Conservation (phyloP, 2,888 invertebrate species). For the Heteropelma amictum region DNA sequence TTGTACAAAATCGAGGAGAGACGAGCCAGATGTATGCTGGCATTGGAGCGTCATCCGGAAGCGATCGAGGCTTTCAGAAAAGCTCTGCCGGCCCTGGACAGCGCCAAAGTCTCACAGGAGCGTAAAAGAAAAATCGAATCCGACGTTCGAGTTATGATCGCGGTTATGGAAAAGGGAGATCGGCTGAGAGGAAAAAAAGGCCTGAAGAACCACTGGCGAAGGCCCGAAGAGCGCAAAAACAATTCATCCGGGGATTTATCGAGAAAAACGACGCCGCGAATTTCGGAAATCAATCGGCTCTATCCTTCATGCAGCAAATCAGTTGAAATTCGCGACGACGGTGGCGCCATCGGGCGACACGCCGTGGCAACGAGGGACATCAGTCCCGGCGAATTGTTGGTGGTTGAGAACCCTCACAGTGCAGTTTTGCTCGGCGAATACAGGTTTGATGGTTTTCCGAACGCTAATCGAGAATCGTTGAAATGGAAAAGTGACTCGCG, state of each 20-base stretch:
- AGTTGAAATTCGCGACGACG: constrained; percentile 82
- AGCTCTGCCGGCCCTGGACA: constrained; percentile 84
- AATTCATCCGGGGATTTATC: constrained; percentile 74
- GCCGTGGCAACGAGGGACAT: constrained; percentile 86
- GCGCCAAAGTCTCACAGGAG: constrained; percentile 82
- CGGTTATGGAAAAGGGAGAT: constrained; percentile 83
- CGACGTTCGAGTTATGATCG: constrained; percentile 86
- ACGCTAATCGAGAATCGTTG: neutral
- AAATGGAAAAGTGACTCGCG: too few species aligned
- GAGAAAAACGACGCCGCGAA: constrained; percentile 70
- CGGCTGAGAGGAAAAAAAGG: constrained; percentile 63
- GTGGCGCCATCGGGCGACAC: constrained; percentile 83
- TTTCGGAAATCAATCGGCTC: constrained; percentile 77
- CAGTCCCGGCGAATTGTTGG: constrained; percentile 85
- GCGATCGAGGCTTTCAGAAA: constrained; percentile 84
- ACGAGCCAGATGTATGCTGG: constrained; percentile 85
- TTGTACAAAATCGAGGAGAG: constrained; percentile 88
- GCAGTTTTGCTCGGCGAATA: constrained; percentile 85
- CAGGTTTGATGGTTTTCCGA: constrained; percentile 62
- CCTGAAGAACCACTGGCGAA: constrained; percentile 57
- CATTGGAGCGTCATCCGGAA: constrained; percentile 83
- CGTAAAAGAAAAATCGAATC: constrained; percentile 82
- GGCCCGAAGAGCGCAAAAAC: constrained; percentile 57
- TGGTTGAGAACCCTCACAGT: constrained; percentile 86
- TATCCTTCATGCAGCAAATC: constrained; percentile 83